Evolutionary conservation across 2,797 vertebrate species (phyloP), one percentile per base, ranked within the genome.

Genomic region (Graptemys geographica): DNA sequence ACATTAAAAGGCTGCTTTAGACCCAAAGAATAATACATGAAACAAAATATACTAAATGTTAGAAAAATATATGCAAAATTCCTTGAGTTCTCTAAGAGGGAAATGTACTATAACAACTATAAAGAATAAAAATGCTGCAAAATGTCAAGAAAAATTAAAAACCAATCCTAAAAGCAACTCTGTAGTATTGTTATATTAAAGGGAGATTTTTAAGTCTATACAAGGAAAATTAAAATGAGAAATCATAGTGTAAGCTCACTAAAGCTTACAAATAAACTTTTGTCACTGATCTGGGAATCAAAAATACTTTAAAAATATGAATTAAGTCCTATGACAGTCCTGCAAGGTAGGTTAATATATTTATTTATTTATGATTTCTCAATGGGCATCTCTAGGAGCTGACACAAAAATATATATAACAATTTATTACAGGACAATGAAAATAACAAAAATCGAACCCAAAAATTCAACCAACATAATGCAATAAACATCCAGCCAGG

Each of bases 211-310:
- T 41, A 93, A 96, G 59, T 52, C 83, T 51, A 82, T 62, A 95
- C 55, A 84, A 94, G 89, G 93, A 95, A 83, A 93, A 96, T 90
- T 89, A 95, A 95, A 94, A 96, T 86, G 95, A 93, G 88, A 96
- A 95, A 91, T 92, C 62, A 86, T 49, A 72, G 49, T 87, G 47
- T 95, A 86, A 81, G 95, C 83, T 88, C 81, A 88, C 81, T 89
- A 95, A 44, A 93, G 87, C 88, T 86, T 94, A 81, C 95, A 96
- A 97, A 97, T 96, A 95, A 95, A 96, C 95, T 95, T 94, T 95
- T 93, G 94, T 95, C 90, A 81, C 59, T 90, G 84, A 92, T 93
- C 86, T 95, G 95, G 89, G 93, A 96, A 96, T 95, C 83, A 96
- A 88, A 88, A 85, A 94, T 89, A 89, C 76, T 94, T 95, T 86